Base-by-base conservation (phyloP, 2,888 invertebrate genomes). In the Nipponacmea schrenckii region DNA sequence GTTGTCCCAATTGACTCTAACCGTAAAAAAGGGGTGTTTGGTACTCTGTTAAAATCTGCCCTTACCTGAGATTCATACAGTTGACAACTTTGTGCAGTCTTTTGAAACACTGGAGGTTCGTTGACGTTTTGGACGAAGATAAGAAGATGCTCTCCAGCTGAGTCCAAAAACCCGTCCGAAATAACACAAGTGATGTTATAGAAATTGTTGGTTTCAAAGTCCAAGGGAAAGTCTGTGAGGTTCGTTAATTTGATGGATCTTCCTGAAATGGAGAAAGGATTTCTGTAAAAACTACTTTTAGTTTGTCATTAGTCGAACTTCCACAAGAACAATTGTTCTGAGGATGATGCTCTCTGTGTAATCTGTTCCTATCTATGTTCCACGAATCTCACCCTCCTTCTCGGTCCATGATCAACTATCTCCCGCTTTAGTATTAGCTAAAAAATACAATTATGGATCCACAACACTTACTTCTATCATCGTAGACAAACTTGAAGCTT, bases 401-500 rank as follows among this genome's bases (percentile, higher is more conserved):
- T 31, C 31, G 5, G 31, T 3, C 31, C n/a, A n/a, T n/a, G n/a
- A 31, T 31, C 5, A 31, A 31, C 31, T 31, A 31, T 31, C 31
- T 31, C 5, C 31, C 31, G 31, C n/a, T n/a, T n/a, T n/a, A n/a
- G n/a, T n/a, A n/a, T n/a, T n/a, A n/a, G n/a, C n/a, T n/a, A n/a
- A n/a, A n/a, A n/a, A n/a, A n/a, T n/a, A n/a, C n/a, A n/a, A n/a
- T n/a, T n/a, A n/a, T n/a, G n/a, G n/a, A n/a, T 2, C 39, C 10
- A 2, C 39, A 67, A 24, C 26, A 65, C 74, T 72, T 62, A 74
- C 74, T 72, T 24, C 44, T 46, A 26, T 56, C 45, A 5, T 70
- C 68, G 64, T 66, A 73, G 12, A 62, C 20, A 64, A 75, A 73
- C 67, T 75, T 75, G 62, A 64, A 67, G 14, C 46, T 27, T 44